A percentile compares a stretch with the other conserved stretches of the same genome.
Conservation (phyloP, 1,140 invertebrate species). For the Branchinecta lindahli region DNA sequence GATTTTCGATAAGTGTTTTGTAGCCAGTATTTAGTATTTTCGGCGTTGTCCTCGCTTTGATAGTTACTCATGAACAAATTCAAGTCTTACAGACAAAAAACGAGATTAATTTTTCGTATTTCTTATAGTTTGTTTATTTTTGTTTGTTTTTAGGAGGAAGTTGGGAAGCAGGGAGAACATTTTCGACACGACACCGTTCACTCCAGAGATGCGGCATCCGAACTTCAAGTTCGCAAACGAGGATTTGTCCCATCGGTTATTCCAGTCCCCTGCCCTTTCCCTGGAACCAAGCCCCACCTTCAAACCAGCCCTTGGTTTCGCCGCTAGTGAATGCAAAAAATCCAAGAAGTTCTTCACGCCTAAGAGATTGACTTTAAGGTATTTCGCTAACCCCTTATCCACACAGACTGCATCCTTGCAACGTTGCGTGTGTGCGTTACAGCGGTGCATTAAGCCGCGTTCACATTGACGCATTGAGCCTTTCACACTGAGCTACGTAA, state of each 20-base stretch:
- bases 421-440: too few species aligned
- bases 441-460: too few species aligned
- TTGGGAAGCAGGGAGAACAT: neutral
- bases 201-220: neutral
- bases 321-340: neutral
- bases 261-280: constrained; percentile 1
- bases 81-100: too few species aligned
- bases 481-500: too few species aligned
- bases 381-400: neutral
- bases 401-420: too few species aligned
- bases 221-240: neutral
- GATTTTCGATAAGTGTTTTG: too few species aligned
- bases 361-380: neutral
- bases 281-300: neutral
- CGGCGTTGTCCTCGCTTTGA: too few species aligned
- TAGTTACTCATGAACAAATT: too few species aligned
- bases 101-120: too few species aligned
- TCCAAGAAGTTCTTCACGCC: constrained; percentile 7
- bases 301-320: neutral
- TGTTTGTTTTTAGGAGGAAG: neutral
- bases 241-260: neutral
- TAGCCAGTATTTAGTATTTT: too few species aligned
- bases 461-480: too few species aligned
- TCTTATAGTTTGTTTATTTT: too few species aligned
- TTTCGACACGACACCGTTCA: neutral